phyloP scores from a whole-genome alignment of 2,888 invertebrate genomes.

The Drosophila niveifrons region DNA sequence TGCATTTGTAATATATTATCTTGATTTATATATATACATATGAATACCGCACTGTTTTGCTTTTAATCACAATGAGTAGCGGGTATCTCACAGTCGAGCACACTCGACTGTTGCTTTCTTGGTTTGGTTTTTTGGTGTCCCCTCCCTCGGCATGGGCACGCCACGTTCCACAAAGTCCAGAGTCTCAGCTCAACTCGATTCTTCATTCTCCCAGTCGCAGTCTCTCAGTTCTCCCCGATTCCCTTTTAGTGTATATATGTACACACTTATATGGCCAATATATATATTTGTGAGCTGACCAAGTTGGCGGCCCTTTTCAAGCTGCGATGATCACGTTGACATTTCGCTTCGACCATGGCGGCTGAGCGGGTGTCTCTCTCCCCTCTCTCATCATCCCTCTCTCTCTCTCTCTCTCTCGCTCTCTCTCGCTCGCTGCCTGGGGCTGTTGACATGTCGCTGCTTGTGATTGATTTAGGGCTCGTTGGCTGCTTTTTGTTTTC shows the following conservation, averaged over 20 bases:
- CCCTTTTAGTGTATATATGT: conserved; percentile 17
- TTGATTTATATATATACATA: too few relatives aligned
- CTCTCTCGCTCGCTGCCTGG: not conserved
- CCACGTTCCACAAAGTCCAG: conserved; percentile 49
- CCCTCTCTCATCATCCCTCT: not conserved
- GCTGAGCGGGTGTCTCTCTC: not conserved
- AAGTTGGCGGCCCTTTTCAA: conserved; percentile 74
- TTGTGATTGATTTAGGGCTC: conserved; percentile 80
- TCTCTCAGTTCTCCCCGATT: not conserved
- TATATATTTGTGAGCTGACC: conserved; percentile 44
- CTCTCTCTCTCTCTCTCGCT: not conserved
- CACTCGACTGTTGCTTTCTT: too few relatives aligned
- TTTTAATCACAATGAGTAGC: too few relatives aligned
- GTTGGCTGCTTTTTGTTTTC: conserved; percentile 70
- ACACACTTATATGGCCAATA: conserved; percentile 63
- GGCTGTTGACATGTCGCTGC: conserved; percentile 76
- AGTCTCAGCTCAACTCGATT: too few relatives aligned
- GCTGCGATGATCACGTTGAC: conserved; percentile 76
- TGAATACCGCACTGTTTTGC: too few relatives aligned
- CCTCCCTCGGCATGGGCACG: conserved; percentile 35
- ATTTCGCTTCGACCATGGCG: conserved; percentile 58
- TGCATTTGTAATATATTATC: too few relatives aligned
- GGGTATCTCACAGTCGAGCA: too few relatives aligned
- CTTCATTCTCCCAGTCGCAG: conserved; percentile 12
- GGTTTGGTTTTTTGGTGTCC: too few relatives aligned